Evolutionary conservation across 2,797 vertebrate species (phyloP).

Genomic region (Furcifer pardalis): DNA sequence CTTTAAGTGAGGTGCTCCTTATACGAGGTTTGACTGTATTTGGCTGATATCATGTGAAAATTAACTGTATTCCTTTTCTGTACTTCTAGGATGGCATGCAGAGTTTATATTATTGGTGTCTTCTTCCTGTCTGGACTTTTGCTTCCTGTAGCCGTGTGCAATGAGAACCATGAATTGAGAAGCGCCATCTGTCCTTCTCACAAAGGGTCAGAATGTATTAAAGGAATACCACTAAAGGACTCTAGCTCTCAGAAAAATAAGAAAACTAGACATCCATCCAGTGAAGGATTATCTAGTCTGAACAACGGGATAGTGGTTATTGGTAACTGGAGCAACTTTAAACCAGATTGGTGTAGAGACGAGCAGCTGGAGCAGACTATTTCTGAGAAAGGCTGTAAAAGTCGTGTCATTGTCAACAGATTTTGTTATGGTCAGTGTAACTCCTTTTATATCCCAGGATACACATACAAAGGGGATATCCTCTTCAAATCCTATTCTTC

Average conservation of each 20-base stretch:
- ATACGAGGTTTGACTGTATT: too few relatives aligned
- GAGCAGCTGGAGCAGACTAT: slow-evolving; percentile 96
- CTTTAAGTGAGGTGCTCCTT: too few relatives aligned
- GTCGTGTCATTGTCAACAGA: slow-evolving; percentile 94
- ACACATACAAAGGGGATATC: slow-evolving; percentile 90
- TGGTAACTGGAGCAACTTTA: slow-evolving; percentile 94
- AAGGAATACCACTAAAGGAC: slow-evolving; percentile 66
- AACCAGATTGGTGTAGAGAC: slow-evolving; percentile 97
- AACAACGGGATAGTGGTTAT: slow-evolving; percentile 94
- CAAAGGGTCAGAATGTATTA: slow-evolving; percentile 87
- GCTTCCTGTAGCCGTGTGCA: slow-evolving; percentile 79
- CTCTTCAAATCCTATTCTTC: slow-evolving; percentile 97
- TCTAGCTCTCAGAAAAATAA: slow-evolving; percentile 83
- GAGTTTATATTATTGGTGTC: slow-evolving; percentile 78
- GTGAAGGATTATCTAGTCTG: slow-evolving; percentile 94
- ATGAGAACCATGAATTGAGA: slow-evolving; percentile 87
- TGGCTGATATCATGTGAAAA: slow-evolving; percentile 19
- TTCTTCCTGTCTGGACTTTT: slow-evolving; percentile 85
- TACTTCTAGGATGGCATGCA: slow-evolving; percentile 86
- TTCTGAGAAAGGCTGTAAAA: slow-evolving; percentile 94
- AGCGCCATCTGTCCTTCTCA: slow-evolving; percentile 93
- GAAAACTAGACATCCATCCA: slow-evolving; percentile 81
- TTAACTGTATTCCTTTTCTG: slow-evolving; percentile 36
- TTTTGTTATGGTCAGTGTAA: slow-evolving; percentile 99
- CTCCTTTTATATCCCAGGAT: slow-evolving; percentile 96